Evolutionary conservation across 2,888 invertebrate species (phyloP), one percentile per base, ranked within the genome.

Genomic region (Hypomecis atomaria): DNA sequence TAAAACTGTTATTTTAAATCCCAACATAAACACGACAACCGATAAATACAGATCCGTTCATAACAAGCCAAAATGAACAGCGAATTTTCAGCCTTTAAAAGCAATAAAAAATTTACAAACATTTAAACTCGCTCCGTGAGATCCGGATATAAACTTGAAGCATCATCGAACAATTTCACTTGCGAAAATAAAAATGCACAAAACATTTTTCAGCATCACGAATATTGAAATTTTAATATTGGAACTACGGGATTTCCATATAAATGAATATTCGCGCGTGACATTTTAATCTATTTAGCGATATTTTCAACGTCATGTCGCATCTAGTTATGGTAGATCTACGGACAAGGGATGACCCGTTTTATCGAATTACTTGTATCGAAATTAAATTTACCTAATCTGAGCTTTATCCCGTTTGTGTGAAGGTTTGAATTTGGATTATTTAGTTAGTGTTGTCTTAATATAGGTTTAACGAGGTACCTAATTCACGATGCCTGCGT

Each of bases 231-330:
- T 40, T 36, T 56, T 47, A 38, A 40, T 48, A 56, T 45, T 23
- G 45, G 13, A 57, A 44, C 57, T 49, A 58, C 40, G 48, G 37
- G 34, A 58, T 63, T 54, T 54, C 47, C 48, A 50, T 59, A 55
- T 33, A 55, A 59, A 64, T 63, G 54, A 53, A 42, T 48, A 40
- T 44, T 56, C 33, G 36, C 44, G 42, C 11, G 37, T 44, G 57
- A 58, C 63, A 38, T 44, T 44, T 47, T 45, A 56, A 64, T 64
- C 59, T 38, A 33, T 58, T 63, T 63, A 59, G 37, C 50, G 9
- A 4, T 3, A 11, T 34, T 50, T 38, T 50, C 34, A 44, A 13
- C 33, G 23, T 40, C 6, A 23, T 48, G 60, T 48, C 60, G 38
- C 38, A 38, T 65, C 65, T 53, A 60, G 57, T 48, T 60, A 60